Base-by-base conservation (phyloP, 2,888 invertebrate genomes). In the Hylaea fasciaria region DNA sequence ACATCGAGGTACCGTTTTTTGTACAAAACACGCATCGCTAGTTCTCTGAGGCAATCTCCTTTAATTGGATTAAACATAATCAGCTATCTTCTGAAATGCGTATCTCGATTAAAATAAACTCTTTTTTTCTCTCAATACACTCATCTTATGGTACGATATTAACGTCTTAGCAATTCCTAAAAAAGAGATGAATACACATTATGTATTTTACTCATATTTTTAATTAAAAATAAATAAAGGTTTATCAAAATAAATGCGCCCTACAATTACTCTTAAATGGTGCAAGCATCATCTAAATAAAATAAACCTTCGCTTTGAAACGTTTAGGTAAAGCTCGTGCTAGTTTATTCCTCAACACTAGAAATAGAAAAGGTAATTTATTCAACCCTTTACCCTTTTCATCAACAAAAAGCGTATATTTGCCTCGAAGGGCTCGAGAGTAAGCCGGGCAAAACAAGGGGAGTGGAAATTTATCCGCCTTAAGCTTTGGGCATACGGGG, bases 1-100 rank as follows among this genome's bases (percentile, higher is more conserved):
- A 81, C 80, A 79, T 77, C 75, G 79, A 79, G 77, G 74, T 80
- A 72, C 73, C 72, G 70, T 77, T 77, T 81, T 83, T 86, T 85
- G 82, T 83, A 74, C 78, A 79, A 83, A 82, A 81, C 80, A 81
- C 79, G 78, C 76, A 77, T 75, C 73, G 65, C 73, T 76, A 80
- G 76, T 66, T 73, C 69, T 69, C 68, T 66, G 65, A 66, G 65
- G 69, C 74, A 73, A 75, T 77, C 72, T 74, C 70, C 72, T 70
- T 73, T 80, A 82, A 83, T 82, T 82, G 79, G 78, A 78, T 69
- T 66, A 54, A 57, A 64, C 72, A 54, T 64, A 69, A 59, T 35
- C 49, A 28, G 53, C 37, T 44, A 65, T 68, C 69, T 70, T 56
- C 60, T 53, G 65, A 45, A 5, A 65, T 68, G 65, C 58, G 62